Evolutionary conservation across 2,888 invertebrate species (phyloP), one percentile per base, ranked within the genome.

Genomic region (Polyploca ridens): DNA sequence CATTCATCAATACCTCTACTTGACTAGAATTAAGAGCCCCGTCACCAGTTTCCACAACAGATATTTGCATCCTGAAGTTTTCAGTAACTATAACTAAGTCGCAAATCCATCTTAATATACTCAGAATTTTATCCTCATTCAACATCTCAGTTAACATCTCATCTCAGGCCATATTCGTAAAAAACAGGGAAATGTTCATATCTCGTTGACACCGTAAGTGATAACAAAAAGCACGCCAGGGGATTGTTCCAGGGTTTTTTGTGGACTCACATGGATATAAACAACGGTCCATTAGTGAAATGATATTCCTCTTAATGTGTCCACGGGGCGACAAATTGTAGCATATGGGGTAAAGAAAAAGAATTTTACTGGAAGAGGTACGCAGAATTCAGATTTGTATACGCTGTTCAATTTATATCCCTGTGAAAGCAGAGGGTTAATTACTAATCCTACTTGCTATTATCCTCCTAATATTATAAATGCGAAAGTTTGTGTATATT

Each of bases 251-350:
- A 41, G 61, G 27, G 16, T 19, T 84, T 86, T 82, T 74, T 70
- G 78, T 76, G 72, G 76, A 79, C 81, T 71, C 70, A 81, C 79
- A 73, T 54, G 54, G 54, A n/a, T 73, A 82, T 76, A 83, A 83
- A 81, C 85, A 85, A 83, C 78, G 78, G 82, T 88, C 90, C 90
- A 91, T 91, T 91, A 91, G 89, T 80, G 88, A 84, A 89, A 90
- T 90, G 85, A 90, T 90, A 89, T 90, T 89, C 84, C 83, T 85
- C 85, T 88, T 88, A 89, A 89, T 87, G 84, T 85, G 86, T 85
- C 86, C 86, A 85, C 81, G 76, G 81, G 81, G 84, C 81, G 82
- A 82, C 78, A 82, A 86, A 85, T 85, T 85, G 82, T 79, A 78
- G 70, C 78, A 81, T 80, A 79, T 82, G 79, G 69, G 62, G 66